Percentiles rank a stretch among this genome's conserved stretches.
Evolutionary conservation across 2,113 vertebrate species (phyloP).

Genomic region (Myiozetetes cayanensis): DNA sequence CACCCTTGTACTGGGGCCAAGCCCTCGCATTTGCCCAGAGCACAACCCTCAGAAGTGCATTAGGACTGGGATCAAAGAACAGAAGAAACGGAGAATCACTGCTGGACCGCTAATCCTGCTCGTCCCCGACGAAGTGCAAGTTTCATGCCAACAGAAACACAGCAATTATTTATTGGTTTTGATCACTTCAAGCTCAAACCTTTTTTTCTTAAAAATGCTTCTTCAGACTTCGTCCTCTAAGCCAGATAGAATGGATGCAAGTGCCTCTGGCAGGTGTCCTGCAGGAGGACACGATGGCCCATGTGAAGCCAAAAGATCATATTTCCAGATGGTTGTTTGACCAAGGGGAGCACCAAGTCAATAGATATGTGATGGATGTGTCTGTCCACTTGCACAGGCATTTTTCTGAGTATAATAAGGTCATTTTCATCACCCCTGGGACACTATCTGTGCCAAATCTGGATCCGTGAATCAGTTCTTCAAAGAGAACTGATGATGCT

Average conservation of each 20-base stretch:
- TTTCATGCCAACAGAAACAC: background rate
- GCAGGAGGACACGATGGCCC: background rate
- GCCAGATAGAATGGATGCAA: background rate
- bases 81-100: background rate
- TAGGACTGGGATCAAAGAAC: background rate
- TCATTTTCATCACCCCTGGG: background rate
- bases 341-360: background rate
- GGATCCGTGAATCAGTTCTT: background rate
- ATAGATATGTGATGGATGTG: background rate
- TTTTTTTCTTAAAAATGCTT: background rate
- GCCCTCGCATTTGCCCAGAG: background rate
- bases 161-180: background rate
- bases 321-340: background rate
- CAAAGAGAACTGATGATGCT: background rate
- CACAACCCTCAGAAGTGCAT: background rate
- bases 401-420: background rate
- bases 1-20: background rate
- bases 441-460: background rate
- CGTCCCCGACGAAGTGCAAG: background rate
- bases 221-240: background rate
- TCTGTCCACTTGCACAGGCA: background rate
- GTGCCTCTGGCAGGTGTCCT: background rate
- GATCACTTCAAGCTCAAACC: background rate
- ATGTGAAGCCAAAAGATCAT: accelerated
- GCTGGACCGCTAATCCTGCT: background rate